A percentile compares a stretch with the other conserved stretches of the same genome.
Conservation (phyloP, 1,140 invertebrate species). For the Lepeophtheirus salmonis region DNA sequence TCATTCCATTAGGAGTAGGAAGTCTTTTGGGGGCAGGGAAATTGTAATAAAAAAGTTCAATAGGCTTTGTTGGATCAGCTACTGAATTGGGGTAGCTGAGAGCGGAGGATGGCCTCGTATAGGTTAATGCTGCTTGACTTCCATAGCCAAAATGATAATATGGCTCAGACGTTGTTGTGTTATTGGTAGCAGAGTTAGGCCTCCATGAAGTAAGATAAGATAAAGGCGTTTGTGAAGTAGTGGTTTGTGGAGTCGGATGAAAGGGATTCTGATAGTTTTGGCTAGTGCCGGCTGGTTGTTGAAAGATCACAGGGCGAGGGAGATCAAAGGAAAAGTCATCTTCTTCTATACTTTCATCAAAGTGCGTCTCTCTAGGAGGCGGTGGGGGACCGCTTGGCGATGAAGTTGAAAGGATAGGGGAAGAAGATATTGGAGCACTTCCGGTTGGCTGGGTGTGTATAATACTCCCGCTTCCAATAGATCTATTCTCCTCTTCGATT, state of each 20-base stretch:
- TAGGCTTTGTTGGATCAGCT: not conserved
- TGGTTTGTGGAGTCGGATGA: no score
- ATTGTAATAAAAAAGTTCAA: slow-evolving; percentile 1
- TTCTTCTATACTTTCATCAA: not conserved
- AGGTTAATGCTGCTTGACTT: not conserved
- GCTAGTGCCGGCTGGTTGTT: no score
- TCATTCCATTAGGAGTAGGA: slow-evolving; percentile 6
- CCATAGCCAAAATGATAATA: not conserved
- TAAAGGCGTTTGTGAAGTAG: not conserved
- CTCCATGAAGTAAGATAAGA: not conserved
- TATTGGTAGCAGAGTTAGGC: not conserved
- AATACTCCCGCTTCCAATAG: not conserved
- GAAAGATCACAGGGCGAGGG: not conserved
- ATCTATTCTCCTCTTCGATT: not conserved
- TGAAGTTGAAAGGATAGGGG: not conserved
- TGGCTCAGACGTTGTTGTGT: not conserved
- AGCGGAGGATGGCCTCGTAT: not conserved
- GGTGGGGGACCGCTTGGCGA: no score
- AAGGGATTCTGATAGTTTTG: no score
- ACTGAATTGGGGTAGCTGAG: slow-evolving; percentile 1
- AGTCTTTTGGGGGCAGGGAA: not conserved
- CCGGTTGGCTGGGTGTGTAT: not conserved
- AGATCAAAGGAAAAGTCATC: no score
- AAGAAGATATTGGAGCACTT: no score
- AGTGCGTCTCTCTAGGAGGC: no score